Conservation (phyloP, 1,140 invertebrate species). For the Hirudo medicinalis region DNA sequence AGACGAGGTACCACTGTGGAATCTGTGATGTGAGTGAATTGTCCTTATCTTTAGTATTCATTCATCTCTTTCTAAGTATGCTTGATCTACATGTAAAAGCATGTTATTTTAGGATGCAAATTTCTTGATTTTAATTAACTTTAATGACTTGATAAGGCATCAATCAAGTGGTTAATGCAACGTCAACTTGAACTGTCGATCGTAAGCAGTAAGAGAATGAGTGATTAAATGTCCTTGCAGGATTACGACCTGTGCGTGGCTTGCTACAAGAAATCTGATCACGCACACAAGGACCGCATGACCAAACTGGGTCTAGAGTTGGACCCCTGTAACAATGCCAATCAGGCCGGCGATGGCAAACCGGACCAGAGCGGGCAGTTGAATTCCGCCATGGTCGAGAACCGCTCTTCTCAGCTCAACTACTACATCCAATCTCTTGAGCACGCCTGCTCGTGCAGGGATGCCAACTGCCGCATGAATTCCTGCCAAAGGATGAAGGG, state of each 20-base stretch:
- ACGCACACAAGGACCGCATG: slow-evolving; percentile 90
- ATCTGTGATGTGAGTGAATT: slow-evolving; percentile 62
- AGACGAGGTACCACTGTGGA: slow-evolving; percentile 90
- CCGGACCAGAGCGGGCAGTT: slow-evolving; percentile 55
- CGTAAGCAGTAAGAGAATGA: too few relatives aligned
- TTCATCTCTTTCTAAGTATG: background rate
- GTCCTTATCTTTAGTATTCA: background rate
- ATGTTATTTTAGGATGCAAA: background rate
- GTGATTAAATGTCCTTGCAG: background rate
- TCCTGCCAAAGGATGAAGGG: slow-evolving; percentile 44
- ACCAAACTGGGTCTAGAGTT: slow-evolving; percentile 71
- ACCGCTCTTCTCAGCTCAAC: slow-evolving; percentile 61
- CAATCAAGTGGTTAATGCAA: too few relatives aligned
- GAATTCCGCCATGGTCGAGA: slow-evolving; percentile 56
- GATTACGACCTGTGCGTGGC: slow-evolving; percentile 83
- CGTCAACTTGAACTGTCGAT: too few relatives aligned
- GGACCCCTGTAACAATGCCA: slow-evolving; percentile 53
- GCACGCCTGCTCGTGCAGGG: slow-evolving; percentile 15
- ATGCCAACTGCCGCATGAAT: slow-evolving; percentile 14
- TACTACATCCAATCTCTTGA: slow-evolving; percentile 2
- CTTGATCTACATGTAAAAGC: too few relatives aligned
- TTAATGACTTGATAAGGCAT: too few relatives aligned
- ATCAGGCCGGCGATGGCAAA: slow-evolving; percentile 49
- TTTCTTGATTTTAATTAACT: too few relatives aligned
- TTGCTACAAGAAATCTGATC: slow-evolving; percentile 86